Percentiles rank a stretch among this genome's conserved stretches.
phyloP scores from a whole-genome alignment of 53 echinoderm and acorn worm species.

The Arbacia lixula region DNA sequence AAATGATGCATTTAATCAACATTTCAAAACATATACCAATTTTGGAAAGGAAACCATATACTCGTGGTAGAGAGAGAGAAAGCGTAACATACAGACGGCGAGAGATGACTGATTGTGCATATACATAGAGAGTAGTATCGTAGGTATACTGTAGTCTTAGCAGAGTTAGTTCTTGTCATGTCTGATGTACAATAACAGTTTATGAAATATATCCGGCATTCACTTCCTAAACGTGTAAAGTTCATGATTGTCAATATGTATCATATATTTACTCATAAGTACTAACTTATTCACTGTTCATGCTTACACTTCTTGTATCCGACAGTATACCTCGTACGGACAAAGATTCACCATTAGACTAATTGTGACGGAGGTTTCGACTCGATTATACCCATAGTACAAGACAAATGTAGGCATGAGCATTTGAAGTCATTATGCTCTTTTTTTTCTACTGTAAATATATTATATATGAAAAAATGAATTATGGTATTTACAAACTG shows the following conservation, averaged over 20 bases:
- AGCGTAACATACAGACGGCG: background rate
- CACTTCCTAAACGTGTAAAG: constrained; percentile 17
- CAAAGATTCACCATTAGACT: constrained; percentile 1
- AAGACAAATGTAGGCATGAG: constrained; percentile 28
- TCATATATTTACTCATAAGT: constrained; percentile 50
- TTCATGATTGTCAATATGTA: constrained; percentile 38
- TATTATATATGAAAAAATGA: constrained; percentile 45
- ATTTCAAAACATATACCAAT: too few species aligned
- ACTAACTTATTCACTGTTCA: constrained; percentile 18
- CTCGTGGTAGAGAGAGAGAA: background rate
- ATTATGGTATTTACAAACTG: constrained; percentile 51
- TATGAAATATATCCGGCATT: constrained; percentile 38
- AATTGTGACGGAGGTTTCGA: too few species aligned
- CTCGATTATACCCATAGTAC: constrained; percentile 37
- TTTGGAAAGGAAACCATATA: background rate
- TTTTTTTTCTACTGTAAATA: constrained; percentile 49
- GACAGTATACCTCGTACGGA: too few species aligned
- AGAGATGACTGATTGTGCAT: constrained; percentile 20
- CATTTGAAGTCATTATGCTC: constrained; percentile 9
- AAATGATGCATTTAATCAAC: too few species aligned
- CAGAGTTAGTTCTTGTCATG: constrained; percentile 8
- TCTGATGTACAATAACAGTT: constrained; percentile 33
- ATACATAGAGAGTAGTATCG: constrained; percentile 6
- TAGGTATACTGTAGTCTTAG: constrained; percentile 11
- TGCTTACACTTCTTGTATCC: too few species aligned